A percentile compares a stretch with the other conserved stretches of the same genome.
Evolutionary conservation across 2,888 invertebrate genomes (phyloP).

Genomic region (Nomada ruficornis): DNA sequence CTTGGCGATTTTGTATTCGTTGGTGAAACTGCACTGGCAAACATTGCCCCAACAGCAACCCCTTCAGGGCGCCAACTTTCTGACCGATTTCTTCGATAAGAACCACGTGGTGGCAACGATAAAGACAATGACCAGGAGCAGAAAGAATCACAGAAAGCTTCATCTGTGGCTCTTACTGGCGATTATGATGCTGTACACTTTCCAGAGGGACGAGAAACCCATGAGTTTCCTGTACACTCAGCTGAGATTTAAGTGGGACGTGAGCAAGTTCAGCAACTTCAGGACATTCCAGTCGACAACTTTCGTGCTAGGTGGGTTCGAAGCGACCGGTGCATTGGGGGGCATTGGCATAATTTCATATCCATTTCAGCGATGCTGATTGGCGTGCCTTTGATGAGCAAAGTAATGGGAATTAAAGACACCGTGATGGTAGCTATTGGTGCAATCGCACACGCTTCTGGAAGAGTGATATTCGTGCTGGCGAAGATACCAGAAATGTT

Average conservation of each 20-base stretch:
- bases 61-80: constrained; percentile 86
- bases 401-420: constrained; percentile 88
- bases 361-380: constrained; percentile 86
- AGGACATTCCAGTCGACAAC: constrained; percentile 90
- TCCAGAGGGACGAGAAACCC: constrained; percentile 92
- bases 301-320: constrained; percentile 87
- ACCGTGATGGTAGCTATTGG: constrained; percentile 90
- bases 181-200: constrained; percentile 92
- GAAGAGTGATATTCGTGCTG: constrained; percentile 89
- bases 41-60: constrained; percentile 88
- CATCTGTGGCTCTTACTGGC: constrained; percentile 89
- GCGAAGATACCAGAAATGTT: constrained; percentile 86
- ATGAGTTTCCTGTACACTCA: constrained; percentile 91
- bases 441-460: constrained; percentile 88
- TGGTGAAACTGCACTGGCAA: constrained; percentile 89
- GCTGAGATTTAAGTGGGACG: constrained; percentile 90
- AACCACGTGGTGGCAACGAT: constrained; percentile 88
- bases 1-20: constrained; percentile 88
- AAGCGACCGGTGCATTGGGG: neutral
- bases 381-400: constrained; percentile 90
- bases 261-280: constrained; percentile 89
- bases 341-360: neutral
- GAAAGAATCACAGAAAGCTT: constrained; percentile 86
- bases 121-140: constrained; percentile 87
- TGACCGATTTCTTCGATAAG: constrained; percentile 90